phyloP scores from a whole-genome alignment of 2,113 vertebrate genomes.

The Holacanthus passer region DNA sequence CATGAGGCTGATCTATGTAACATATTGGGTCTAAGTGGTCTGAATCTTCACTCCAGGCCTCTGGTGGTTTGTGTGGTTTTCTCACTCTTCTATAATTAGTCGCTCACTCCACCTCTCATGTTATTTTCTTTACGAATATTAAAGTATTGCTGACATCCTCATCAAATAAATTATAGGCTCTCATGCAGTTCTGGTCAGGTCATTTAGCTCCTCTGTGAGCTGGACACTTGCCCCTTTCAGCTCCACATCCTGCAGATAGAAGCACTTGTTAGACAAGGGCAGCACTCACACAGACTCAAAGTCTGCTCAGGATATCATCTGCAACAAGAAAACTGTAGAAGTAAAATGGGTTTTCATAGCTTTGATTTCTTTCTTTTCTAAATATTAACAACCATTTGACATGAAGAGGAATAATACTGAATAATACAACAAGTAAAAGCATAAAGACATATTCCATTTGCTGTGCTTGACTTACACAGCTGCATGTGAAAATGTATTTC shows the following conservation, averaged over 20 bases:
- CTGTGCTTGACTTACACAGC: too few relatives aligned
- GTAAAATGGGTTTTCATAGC: neutral
- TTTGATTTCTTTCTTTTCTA: neutral
- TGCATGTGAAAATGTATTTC: too few relatives aligned
- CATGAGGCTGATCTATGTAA: conserved; percentile 22
- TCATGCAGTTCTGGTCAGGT: conserved; percentile 62
- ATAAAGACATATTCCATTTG: too few relatives aligned
- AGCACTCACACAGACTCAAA: neutral
- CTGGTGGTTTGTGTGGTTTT: conserved; percentile 68
- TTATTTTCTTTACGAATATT: conserved; percentile 72
- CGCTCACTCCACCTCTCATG: conserved; percentile 68
- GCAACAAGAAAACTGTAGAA: neutral
- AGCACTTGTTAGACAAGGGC: conserved; percentile 51
- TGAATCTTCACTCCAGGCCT: conserved; percentile 50
- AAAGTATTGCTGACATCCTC: conserved; percentile 75
- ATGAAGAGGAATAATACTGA: too few relatives aligned
- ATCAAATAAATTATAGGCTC: conserved; percentile 75
- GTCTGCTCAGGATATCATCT: neutral
- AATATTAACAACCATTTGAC: too few relatives aligned
- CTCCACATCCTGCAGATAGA: conserved; percentile 16
- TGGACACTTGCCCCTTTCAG: conserved; percentile 33
- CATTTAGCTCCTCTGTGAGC: conserved; percentile 31
- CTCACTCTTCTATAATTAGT: conserved; percentile 79
- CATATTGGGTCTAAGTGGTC: conserved; percentile 35
- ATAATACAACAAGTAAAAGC: too few relatives aligned